These are phyloP conservation scores for Arbacia lixula DNA, from an alignment of 53 echinoderm and acorn worm species.

Conservation along the genomic window DNA sequence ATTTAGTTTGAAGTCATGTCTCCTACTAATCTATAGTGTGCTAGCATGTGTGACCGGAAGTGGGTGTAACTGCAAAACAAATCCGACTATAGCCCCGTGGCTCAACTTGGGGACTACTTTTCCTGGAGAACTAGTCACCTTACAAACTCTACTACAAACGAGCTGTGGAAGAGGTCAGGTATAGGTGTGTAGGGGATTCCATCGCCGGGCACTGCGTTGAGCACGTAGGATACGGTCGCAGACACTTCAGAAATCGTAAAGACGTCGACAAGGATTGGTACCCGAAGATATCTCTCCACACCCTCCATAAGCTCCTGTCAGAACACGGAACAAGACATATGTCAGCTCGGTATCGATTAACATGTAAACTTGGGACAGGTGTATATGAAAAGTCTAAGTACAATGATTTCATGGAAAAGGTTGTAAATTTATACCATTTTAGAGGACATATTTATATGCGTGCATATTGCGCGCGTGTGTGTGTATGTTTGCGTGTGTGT, in stretches of 20 bases:
- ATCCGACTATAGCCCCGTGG: not conserved
- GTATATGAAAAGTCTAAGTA: too few species aligned
- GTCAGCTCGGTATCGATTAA: not conserved
- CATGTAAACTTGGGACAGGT: too few species aligned
- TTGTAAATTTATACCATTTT: too few species aligned
- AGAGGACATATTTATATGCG: too few species aligned
- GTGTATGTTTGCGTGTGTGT: too few species aligned
- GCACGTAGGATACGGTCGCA: not conserved
- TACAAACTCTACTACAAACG: conserved; percentile 14
- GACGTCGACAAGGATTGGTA: not conserved
- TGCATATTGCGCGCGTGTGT: too few species aligned
- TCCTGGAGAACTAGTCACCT: not conserved
- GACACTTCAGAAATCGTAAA: not conserved
- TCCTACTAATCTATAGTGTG: too few species aligned
- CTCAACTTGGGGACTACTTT: not conserved
- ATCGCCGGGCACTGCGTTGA: not conserved
- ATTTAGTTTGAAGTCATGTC: too few species aligned
- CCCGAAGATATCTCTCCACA: conserved; percentile 4
- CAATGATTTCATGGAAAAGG: too few species aligned
- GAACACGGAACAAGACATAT: not conserved
- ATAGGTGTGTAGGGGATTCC: not conserved
- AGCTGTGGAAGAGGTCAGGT: not conserved
- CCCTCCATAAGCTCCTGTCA: not conserved
- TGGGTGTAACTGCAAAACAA: too few species aligned
- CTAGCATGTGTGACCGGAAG: too few species aligned